Conservation (phyloP, 2,888 invertebrate genomes). For the Eudemis profundana region DNA sequence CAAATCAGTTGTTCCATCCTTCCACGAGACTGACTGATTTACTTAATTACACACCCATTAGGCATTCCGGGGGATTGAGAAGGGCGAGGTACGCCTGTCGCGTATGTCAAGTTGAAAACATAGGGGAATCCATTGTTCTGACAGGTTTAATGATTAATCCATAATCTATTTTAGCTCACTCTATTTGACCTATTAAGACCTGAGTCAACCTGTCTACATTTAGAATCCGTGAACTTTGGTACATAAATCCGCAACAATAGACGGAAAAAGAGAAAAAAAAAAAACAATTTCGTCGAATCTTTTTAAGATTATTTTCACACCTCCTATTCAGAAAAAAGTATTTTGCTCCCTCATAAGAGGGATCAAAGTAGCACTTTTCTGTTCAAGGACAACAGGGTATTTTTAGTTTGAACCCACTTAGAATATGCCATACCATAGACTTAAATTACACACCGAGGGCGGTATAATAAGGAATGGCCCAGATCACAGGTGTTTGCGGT, state of each 20-base stretch:
- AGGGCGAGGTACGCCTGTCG: conserved; percentile 6
- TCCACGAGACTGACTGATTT: conserved; percentile 36
- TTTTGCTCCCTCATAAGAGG: too few species aligned
- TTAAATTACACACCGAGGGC: too few species aligned
- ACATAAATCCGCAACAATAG: not conserved
- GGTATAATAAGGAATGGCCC: too few species aligned
- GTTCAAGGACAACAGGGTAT: too few species aligned
- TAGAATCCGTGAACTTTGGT: conserved; percentile 18
- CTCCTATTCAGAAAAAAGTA: too few species aligned
- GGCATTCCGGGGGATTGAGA: conserved; percentile 22
- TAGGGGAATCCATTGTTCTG: conserved; percentile 17
- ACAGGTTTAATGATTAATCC: conserved; percentile 16
- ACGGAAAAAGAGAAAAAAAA: not conserved
- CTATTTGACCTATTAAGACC: conserved; percentile 21
- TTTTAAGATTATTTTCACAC: too few species aligned
- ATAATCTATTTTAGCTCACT: not conserved
- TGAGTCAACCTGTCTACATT: conserved; percentile 16
- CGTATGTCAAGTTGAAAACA: conserved; percentile 27
- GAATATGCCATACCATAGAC: too few species aligned
- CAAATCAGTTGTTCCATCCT: conserved; percentile 30
- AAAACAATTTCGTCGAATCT: too few species aligned
- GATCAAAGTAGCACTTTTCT: too few species aligned
- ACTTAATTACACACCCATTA: conserved; percentile 44
- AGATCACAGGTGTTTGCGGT: too few species aligned
- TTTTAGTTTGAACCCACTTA: too few species aligned